phyloP scores from a whole-genome alignment of 2,888 invertebrate species.

The Scaptomyza polygonia region DNA sequence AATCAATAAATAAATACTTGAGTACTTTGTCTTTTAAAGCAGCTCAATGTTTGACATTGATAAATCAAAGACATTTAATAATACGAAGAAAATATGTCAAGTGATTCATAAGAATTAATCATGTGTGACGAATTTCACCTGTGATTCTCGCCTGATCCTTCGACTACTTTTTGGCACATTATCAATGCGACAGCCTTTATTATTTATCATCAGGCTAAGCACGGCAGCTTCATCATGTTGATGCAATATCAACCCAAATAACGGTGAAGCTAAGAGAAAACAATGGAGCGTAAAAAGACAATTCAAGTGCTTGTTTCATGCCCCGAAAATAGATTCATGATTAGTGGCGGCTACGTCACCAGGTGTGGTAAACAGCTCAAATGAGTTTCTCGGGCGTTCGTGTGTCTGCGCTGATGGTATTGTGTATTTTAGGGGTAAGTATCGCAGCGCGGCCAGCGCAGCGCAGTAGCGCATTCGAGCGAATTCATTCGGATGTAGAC shows the following conservation, averaged over 20 bases:
- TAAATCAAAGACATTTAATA: slow-evolving; percentile 20
- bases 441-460: slow-evolving; percentile 48
- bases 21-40: slow-evolving; percentile 11
- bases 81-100: slow-evolving; percentile 25
- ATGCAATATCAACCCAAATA: slow-evolving; percentile 26
- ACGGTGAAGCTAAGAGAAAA: slow-evolving; percentile 27
- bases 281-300: slow-evolving; percentile 60
- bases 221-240: slow-evolving; percentile 41
- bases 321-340: slow-evolving; percentile 72
- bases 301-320: slow-evolving; percentile 61
- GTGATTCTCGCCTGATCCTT: slow-evolving; percentile 47
- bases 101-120: slow-evolving; percentile 57
- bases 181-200: slow-evolving; percentile 49
- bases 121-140: slow-evolving; percentile 64
- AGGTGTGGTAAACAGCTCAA: slow-evolving; percentile 58
- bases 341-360: slow-evolving; percentile 76
- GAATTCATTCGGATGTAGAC: slow-evolving; percentile 67
- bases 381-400: slow-evolving; percentile 47
- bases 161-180: slow-evolving; percentile 54
- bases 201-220: slow-evolving; percentile 49
- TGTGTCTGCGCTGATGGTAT: slow-evolving; percentile 39
- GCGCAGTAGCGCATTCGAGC: slow-evolving; percentile 58
- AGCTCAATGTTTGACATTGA: slow-evolving; percentile 49
- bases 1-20: slow-evolving; percentile 52
- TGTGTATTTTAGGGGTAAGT: slow-evolving; percentile 48